phyloP scores from a whole-genome alignment of 2,888 invertebrate genomes.

The Dryococelus australis region DNA sequence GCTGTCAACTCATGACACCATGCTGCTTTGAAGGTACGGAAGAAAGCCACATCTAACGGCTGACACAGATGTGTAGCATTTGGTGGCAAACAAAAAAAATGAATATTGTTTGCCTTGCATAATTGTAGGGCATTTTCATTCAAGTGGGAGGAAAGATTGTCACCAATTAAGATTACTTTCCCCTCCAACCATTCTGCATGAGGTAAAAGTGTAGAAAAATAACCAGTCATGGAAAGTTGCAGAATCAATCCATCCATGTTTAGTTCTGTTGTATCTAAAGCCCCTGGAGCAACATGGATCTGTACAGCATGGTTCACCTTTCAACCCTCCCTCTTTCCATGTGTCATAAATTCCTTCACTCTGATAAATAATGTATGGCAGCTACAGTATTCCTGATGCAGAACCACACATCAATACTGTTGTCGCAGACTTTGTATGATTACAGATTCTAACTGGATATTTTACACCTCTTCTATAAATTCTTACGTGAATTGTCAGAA shows the following conservation, averaged over 20 bases:
- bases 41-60: slow-evolving; percentile 17
- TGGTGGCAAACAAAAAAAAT: slow-evolving; percentile 48
- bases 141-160: slow-evolving; percentile 52
- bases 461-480: slow-evolving; percentile 35
- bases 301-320: slow-evolving; percentile 44
- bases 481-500: slow-evolving; percentile 49
- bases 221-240: slow-evolving; percentile 53
- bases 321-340: slow-evolving; percentile 33
- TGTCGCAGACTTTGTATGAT: slow-evolving; percentile 21
- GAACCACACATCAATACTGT: slow-evolving; percentile 49
- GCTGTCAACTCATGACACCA: background rate
- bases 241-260: slow-evolving; percentile 53
- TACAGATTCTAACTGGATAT: slow-evolving; percentile 22
- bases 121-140: slow-evolving; percentile 47
- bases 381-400: slow-evolving; percentile 46
- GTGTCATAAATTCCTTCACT: background rate
- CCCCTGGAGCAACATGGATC: slow-evolving; percentile 34
- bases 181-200: slow-evolving; percentile 46
- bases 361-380: slow-evolving; percentile 41
- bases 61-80: slow-evolving; percentile 19
- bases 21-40: background rate
- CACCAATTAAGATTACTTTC: slow-evolving; percentile 46
- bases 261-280: slow-evolving; percentile 47
- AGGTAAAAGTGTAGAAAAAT: slow-evolving; percentile 46
- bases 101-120: slow-evolving; percentile 51